These are phyloP conservation scores for Pipistrellus pipistrellus DNA, from an alignment of 2,797 vertebrate genomes.

Conservation along the genomic window DNA sequence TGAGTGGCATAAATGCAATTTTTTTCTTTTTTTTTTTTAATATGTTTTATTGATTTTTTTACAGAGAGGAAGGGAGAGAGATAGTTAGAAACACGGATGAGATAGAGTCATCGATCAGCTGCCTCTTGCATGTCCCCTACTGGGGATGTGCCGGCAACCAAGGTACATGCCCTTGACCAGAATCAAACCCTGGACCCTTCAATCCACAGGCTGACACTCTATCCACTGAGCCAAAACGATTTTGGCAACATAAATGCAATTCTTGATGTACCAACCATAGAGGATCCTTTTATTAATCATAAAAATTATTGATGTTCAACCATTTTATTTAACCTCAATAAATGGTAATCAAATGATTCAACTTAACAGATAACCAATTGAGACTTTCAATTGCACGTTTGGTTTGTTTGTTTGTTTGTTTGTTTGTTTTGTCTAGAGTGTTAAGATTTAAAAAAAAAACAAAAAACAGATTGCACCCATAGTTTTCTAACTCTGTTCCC, in stretches of 20 bases:
- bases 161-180: no score
- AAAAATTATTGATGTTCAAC: slow-evolving; percentile 22
- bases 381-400: neutral
- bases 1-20: neutral
- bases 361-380: slow-evolving; percentile 35
- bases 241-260: neutral
- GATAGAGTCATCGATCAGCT: no score
- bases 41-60: no score
- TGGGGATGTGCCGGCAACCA: no score
- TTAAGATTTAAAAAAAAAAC: neutral
- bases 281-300: neutral
- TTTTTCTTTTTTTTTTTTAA: no score
- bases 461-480: neutral
- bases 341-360: neutral
- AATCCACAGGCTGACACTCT: no score
- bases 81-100: no score
- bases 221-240: no score
- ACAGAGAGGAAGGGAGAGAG: no score
- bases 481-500: neutral
- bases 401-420: neutral
- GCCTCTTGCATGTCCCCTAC: no score
- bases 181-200: no score
- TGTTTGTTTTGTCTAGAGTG: slow-evolving; percentile 10
- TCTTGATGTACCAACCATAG: neutral
- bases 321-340: slow-evolving; percentile 50